These are phyloP conservation scores for Leptestheria dahalacensis DNA, from an alignment of 1,140 invertebrate species.

Conservation along the genomic window DNA sequence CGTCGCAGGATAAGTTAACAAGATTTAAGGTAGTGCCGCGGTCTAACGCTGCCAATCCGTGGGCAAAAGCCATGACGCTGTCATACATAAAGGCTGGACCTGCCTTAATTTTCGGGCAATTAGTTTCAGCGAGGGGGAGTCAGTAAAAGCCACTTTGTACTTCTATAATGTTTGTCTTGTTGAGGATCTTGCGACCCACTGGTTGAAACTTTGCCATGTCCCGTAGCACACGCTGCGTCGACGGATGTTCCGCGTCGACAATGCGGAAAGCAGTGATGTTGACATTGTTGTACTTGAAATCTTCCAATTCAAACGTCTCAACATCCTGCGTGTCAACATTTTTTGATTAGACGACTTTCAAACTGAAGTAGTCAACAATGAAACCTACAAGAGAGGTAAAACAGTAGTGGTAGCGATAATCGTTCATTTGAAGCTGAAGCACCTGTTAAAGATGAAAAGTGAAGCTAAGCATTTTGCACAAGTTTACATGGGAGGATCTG, in stretches of 20 bases:
- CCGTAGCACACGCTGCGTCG: conserved; percentile 54
- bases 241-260: conserved; percentile 59
- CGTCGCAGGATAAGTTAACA: conserved; percentile 65
- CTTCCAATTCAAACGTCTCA: conserved; percentile 78
- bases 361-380: conserved; percentile 19
- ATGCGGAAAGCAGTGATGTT: conserved; percentile 83
- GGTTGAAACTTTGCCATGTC: conserved; percentile 81
- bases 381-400: conserved; percentile 84
- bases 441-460: conserved; percentile 41
- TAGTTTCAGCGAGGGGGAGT: not conserved
- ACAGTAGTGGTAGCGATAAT: conserved; percentile 81
- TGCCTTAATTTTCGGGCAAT: conserved; percentile 53
- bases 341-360: not conserved
- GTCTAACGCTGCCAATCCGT: conserved; percentile 57
- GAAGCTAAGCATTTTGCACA: not conserved
- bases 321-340: conserved; percentile 51
- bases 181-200: conserved; percentile 61
- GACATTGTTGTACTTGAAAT: conserved; percentile 85
- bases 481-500: not conserved
- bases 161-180: conserved; percentile 52
- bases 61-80: conserved; percentile 71
- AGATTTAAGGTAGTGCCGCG: conserved; percentile 42
- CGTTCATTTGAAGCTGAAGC: conserved; percentile 81
- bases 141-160: conserved; percentile 29
- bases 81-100: conserved; percentile 83